Conservation (phyloP, 2,113 vertebrate species). For the Epinephelus cyanopodus region DNA sequence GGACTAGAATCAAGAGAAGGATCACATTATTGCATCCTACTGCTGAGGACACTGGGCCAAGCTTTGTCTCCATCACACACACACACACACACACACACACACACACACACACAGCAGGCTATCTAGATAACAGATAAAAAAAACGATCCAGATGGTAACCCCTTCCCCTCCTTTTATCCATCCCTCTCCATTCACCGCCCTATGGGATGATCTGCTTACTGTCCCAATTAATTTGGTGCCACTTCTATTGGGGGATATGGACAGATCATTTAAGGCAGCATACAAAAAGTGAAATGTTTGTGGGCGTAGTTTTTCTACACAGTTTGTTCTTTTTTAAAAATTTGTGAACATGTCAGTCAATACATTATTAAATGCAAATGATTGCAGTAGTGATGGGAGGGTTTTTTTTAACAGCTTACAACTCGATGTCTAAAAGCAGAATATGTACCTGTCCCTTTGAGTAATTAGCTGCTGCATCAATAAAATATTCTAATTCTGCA, state of each 20-base stretch:
- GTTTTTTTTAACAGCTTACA: neutral
- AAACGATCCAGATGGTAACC: constrained; percentile 53
- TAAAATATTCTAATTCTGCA: neutral
- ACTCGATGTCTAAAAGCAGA: neutral
- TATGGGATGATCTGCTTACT: constrained; percentile 40
- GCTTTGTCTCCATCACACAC: constrained; percentile 25
- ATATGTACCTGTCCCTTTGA: neutral
- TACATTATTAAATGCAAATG: no score
- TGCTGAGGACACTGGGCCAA: constrained; percentile 5
- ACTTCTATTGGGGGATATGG: constrained; percentile 17
- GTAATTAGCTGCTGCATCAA: neutral
- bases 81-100: neutral
- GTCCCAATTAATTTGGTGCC: constrained; percentile 11
- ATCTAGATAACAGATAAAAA: constrained; percentile 47
- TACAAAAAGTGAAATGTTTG: neutral
- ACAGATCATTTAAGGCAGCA: neutral
- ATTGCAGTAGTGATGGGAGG: neutral
- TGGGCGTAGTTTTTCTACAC: neutral
- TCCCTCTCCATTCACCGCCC: constrained; percentile 7
- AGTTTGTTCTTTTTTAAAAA: neutral
- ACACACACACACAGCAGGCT: constrained; percentile 5
- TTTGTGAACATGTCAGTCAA: neutral
- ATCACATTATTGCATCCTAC: constrained; percentile 40
- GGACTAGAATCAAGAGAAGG: neutral
- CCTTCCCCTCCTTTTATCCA: constrained; percentile 25